Conservation (phyloP, 1,140 invertebrate species). For the Cherax quadricarinatus region DNA sequence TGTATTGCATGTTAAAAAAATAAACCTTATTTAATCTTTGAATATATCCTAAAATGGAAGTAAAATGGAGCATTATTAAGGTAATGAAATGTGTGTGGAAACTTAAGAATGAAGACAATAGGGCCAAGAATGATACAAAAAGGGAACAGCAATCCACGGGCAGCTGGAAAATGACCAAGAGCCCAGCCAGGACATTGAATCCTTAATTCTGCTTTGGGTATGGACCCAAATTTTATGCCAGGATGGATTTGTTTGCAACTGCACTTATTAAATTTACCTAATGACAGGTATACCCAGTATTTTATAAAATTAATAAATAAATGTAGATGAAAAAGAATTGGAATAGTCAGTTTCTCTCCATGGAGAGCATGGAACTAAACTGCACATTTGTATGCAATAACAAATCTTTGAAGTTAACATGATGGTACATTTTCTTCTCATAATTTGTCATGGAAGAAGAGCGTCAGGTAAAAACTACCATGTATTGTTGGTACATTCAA, state of each 20-base stretch:
- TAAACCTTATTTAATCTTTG: not conserved
- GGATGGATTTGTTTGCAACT: constrained; percentile 9
- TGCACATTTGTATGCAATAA: not conserved
- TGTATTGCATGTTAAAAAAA: not conserved
- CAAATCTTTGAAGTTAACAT: not conserved
- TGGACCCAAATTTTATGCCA: not conserved
- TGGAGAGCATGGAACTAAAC: not conserved
- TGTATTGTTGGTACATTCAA: constrained; percentile 8
- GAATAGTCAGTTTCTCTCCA: not conserved
- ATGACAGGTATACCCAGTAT: not conserved
- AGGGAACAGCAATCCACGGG: not conserved
- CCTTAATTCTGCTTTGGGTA: not conserved
- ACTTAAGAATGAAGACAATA: not conserved
- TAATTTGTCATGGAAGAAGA: not conserved
- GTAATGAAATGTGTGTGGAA: not conserved
- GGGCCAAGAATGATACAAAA: not conserved
- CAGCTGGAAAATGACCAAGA: not conserved
- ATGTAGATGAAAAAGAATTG: not conserved
- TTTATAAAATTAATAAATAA: constrained; percentile 1
- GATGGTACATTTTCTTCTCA: not conserved
- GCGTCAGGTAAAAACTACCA: not conserved
- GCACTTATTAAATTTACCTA: not conserved
- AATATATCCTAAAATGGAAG: not conserved
- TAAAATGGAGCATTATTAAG: not conserved
- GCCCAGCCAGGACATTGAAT: not conserved